Evolutionary conservation across 2,113 vertebrate species (phyloP).

Genomic region (Cisticola juncidis): DNA sequence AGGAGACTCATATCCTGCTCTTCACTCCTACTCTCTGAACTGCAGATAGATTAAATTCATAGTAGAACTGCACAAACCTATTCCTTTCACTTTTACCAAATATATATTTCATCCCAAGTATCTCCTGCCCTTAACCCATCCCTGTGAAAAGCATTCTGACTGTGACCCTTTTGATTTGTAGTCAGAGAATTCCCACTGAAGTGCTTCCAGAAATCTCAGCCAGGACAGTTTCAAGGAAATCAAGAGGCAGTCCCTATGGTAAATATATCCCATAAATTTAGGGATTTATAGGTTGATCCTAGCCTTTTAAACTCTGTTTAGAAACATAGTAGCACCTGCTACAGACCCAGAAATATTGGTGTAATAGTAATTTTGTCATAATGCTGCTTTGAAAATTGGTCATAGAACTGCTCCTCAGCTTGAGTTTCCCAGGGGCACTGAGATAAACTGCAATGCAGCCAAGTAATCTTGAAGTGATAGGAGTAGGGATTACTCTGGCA

Average conservation of each 20-base stretch:
- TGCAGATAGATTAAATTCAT: not conserved
- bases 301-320: conserved; percentile 34
- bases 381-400: not conserved
- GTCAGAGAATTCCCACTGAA: not conserved
- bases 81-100: not conserved
- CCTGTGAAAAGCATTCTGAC: not conserved
- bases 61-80: not conserved
- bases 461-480: conserved; percentile 24
- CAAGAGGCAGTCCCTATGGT: not conserved
- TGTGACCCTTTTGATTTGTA: not conserved
- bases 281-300: conserved; percentile 20
- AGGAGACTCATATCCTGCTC: not conserved
- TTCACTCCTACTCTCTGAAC: not conserved
- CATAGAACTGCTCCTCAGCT: not conserved
- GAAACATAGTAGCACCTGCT: conserved; percentile 1
- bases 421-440: not conserved
- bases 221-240: not conserved
- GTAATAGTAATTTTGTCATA: conserved; percentile 24
- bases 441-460: not conserved
- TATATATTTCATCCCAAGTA: not conserved
- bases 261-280: conserved; percentile 13
- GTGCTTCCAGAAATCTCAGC: not conserved
- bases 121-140: not conserved
- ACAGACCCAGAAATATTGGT: not conserved
- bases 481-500: conserved; percentile 24